Base-by-base conservation (phyloP, 2,888 invertebrate species). In the Bellardia bayeri region DNA sequence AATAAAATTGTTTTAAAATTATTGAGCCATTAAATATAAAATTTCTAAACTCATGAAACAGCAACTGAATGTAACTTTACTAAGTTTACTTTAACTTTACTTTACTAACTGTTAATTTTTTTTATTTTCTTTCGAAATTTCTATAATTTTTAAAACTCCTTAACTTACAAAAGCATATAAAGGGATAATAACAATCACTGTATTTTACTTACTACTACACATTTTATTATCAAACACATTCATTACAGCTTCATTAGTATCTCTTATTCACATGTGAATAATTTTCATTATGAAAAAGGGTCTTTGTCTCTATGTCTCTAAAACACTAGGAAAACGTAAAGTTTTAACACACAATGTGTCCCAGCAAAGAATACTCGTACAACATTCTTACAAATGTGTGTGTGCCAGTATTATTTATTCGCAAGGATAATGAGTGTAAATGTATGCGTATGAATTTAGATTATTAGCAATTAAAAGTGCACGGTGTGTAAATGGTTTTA, bases 401-500 rank as follows among this genome's bases (percentile, higher is more conserved):
- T 68, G 58, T 23, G 9, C 42, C 33, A 1, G 3, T 79, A 45
- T 56, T 54, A 40, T 64, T 3, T 37, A 64, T 16, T 63, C 37
- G 14, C 13, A 61, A 49, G 30, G 49, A 69, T 69, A 49, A 69
- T 49, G 8, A 49, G 8, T 42, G 5, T 14, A 3, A 33, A 2
- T 33, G 40, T 23, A 23, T 40, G 8, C 40, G 64, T 74, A 75
- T 82, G 75, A 83, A 78, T 83, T 78, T 33, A 83, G 76, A 76
- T 76, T 61, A 1, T 78, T 83, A 49, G 76, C 87, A 87, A 85
- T 85, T 85, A 87, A 82, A 78, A 78, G 74, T 79, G 74, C 82
- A 82, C 82, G 87, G 82, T 85, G 85, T 85, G 78, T 64, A 69
- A 85, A 85, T 87, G 87, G 85, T 64, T 85, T 87, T 79, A 85